Conservation (phyloP, 1,140 invertebrate species). For the Drosophila ironensis region DNA sequence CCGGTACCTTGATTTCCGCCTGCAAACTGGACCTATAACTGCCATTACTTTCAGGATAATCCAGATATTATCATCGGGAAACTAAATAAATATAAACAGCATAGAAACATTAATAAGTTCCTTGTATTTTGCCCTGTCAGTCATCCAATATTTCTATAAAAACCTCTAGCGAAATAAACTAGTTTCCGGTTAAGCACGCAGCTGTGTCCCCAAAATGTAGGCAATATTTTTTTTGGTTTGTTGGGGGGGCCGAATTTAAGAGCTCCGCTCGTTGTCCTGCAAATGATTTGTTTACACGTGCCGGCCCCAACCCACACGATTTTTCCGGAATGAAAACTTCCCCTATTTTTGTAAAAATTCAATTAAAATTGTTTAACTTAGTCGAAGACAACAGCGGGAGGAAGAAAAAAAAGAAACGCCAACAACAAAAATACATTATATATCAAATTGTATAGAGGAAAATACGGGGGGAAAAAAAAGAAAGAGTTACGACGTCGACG, state of each 20-base stretch:
- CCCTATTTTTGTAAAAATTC: constrained; percentile 70
- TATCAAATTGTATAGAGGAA: constrained; percentile 46
- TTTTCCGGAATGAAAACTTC: constrained; percentile 43
- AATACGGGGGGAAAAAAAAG: background rate
- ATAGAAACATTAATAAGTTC: too few species aligned
- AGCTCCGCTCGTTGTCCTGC: background rate
- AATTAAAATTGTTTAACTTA: constrained; percentile 76
- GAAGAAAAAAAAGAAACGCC: constrained; percentile 21
- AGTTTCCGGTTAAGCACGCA: too few species aligned
- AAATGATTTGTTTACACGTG: background rate
- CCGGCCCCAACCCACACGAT: background rate
- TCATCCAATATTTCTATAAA: too few species aligned
- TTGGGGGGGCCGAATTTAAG: too few species aligned
- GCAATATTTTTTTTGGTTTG: constrained; percentile 49
- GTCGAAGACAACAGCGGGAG: constrained; percentile 9
- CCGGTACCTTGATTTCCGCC: too few species aligned
- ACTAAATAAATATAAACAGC: too few species aligned
- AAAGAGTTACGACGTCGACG: constrained; percentile 56
- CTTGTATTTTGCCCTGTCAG: too few species aligned
- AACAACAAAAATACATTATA: constrained; percentile 60
- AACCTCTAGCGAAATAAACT: too few species aligned
- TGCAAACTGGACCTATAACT: too few species aligned
- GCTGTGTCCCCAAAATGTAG: constrained; percentile 23
- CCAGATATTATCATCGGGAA: too few species aligned
- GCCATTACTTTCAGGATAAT: too few species aligned